Evolutionary conservation across 92 coral and sea anemone genomes (phyloP), one percentile per base, ranked within the genome.

Genomic region (Bergia sp.): DNA sequence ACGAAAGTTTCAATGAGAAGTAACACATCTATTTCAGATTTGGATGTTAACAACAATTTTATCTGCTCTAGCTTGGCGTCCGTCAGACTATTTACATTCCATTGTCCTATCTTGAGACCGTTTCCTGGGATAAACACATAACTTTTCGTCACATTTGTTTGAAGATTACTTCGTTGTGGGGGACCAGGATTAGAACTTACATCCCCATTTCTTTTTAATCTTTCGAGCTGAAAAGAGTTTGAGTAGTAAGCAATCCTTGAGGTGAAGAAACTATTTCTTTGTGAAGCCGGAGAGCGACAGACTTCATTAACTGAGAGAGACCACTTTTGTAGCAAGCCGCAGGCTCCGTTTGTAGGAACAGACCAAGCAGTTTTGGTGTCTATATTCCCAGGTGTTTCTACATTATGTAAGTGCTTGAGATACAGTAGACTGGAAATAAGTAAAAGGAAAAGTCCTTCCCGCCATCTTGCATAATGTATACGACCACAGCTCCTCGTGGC

Each of bases 51-150:
- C n/a, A 91, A 79, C 40, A 86, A 87, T 41, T 82, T 87, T 45
- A 91, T 91, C 72, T 87, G 93, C 86, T 87, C 93, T 39, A 80
- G 72, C 42, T 91, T 87, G 50, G 76, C 41, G 82, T 79, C 82
- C 40, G 67, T 79, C 38, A 50, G 42, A 37, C 7, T 79, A 79
- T 79, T 79, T 37, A 50, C 64, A 55, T 79, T 79, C 82, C 82
- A 50, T 37, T 50, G 65, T 53, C 82, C 67, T 37, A 73, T 73
- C 77, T 73, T 73, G 42, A 73, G 77, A 37, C 77, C 44, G 42
- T 73, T 73, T 73, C 77, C 44, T 36, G 77, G 77, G 77, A 73
- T 5, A 73, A 73, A 36, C 37, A 36, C 77, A 40, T n/a, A n/a
- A n/a, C n/a, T n/a, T n/a, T n/a, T n/a, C n/a, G n/a, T 40, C 77